Conservation (phyloP, 2,888 invertebrate species). For the Tachystola acroxantha region DNA sequence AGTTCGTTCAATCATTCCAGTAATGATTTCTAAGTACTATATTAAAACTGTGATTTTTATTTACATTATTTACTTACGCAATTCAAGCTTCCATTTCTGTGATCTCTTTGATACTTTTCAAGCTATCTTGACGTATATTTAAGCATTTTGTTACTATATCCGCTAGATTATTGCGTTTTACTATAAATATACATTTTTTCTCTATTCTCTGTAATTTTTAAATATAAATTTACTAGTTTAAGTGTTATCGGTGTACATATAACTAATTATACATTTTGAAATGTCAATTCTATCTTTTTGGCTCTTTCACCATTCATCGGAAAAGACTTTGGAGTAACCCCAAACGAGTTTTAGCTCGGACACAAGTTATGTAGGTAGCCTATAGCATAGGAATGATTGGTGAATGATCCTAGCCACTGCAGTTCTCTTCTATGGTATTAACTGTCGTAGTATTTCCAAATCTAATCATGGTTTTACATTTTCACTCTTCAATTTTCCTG, state of each 20-base stretch:
- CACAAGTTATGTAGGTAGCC: background rate
- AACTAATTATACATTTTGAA: conserved; percentile 2
- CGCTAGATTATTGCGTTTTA: conserved; percentile 2
- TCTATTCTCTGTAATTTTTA: background rate
- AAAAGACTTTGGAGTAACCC: background rate
- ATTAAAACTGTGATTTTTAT: conserved; percentile 45
- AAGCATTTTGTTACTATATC: background rate
- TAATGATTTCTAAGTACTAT: conserved; percentile 5
- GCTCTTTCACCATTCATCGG: no score
- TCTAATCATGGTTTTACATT: background rate
- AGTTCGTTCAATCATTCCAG: conserved; percentile 4
- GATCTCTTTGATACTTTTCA: conserved; percentile 38
- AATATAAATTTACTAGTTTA: background rate
- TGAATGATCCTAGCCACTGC: conserved; percentile 1
- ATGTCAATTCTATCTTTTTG: conserved; percentile 8
- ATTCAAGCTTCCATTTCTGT: conserved; percentile 59
- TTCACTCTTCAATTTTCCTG: background rate
- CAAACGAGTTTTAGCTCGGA: background rate
- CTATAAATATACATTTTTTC: background rate
- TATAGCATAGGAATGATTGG: background rate
- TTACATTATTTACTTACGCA: conserved; percentile 36
- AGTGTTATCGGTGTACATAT: conserved; percentile 9
- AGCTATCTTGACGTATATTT: conserved; percentile 4
- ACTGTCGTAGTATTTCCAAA: background rate
- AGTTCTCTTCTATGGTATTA: background rate